Percentiles rank a stretch among this genome's conserved stretches.
Evolutionary conservation across 2,888 invertebrate species (phyloP).

Genomic region (Pedicia rivosa): DNA sequence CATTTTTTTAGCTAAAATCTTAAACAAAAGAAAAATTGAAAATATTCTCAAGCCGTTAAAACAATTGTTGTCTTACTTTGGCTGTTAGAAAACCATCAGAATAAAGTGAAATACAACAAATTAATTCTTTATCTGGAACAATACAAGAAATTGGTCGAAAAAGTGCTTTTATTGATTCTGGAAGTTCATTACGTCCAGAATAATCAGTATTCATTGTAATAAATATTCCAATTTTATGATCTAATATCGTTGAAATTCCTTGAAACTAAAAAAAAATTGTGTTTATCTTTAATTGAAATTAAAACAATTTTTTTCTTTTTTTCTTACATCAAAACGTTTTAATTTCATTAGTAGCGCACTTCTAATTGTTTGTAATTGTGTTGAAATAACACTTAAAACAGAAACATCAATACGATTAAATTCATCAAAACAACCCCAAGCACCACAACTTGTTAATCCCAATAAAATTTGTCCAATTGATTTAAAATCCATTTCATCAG

Average conservation of each 20-base stretch:
- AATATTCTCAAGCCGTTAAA: too few relatives aligned
- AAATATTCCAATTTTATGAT: constrained; percentile 79
- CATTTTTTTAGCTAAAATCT: constrained; percentile 87
- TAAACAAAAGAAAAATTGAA: too few relatives aligned
- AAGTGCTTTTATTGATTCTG: constrained; percentile 80
- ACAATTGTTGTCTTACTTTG: too few relatives aligned
- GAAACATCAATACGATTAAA: constrained; percentile 89
- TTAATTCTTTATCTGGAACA: constrained; percentile 79
- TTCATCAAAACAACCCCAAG: constrained; percentile 94
- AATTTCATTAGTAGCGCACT: constrained; percentile 64
- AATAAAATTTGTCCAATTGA: constrained; percentile 64
- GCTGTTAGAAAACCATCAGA: constrained; percentile 84
- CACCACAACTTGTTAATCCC: constrained; percentile 40
- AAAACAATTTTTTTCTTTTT: too few relatives aligned
- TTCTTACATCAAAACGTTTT: constrained; percentile 54
- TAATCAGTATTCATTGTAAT: constrained; percentile 94
- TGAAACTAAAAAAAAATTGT: constrained; percentile 62
- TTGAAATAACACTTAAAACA: constrained; percentile 82
- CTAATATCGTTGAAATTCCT: constrained; percentile 64
- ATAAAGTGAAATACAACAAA: constrained; percentile 81
- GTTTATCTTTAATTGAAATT: too few relatives aligned
- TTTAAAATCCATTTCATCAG: constrained; percentile 83
- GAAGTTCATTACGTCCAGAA: constrained; percentile 79
- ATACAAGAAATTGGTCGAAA: constrained; percentile 89
- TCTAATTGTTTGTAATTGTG: constrained; percentile 77